Percentiles rank a stretch among this genome's conserved stretches.
Conservation (phyloP, 37 sponge, comb jelly and placozoan genomes). For the Beroe ovata region DNA sequence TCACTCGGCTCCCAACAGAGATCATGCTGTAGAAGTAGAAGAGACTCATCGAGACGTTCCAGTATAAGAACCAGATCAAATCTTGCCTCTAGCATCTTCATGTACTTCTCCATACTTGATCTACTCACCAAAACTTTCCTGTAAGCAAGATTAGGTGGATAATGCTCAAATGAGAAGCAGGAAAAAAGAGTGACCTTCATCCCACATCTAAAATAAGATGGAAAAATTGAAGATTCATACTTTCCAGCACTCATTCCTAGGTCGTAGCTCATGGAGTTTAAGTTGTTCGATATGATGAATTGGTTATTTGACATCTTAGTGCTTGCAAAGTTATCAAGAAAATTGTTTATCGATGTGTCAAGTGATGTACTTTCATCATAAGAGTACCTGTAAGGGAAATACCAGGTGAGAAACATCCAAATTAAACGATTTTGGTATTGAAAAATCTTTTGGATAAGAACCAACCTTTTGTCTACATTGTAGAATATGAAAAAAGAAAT, state of each 20-base stretch:
- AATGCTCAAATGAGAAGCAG: too few species aligned
- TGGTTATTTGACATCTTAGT: neutral
- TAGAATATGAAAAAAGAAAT: slow-evolving; percentile 43
- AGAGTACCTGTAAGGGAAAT: neutral
- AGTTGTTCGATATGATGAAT: slow-evolving; percentile 6
- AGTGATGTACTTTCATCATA: neutral
- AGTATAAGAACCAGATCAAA: neutral
- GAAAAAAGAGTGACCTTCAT: too few species aligned
- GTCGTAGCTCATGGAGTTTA: slow-evolving; percentile 11
- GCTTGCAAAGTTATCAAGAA: neutral
- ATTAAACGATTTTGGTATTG: too few species aligned
- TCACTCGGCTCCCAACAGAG: slow-evolving; percentile 1
- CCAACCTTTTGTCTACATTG: neutral
- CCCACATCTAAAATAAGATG: too few species aligned
- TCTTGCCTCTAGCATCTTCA: neutral
- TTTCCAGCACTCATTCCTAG: slow-evolving; percentile 23
- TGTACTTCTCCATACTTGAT: neutral
- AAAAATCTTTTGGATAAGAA: too few species aligned
- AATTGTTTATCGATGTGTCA: slow-evolving; percentile 3
- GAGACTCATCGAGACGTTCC: slow-evolving; percentile 25
- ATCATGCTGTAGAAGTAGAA: slow-evolving; percentile 4
- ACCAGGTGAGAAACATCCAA: too few species aligned
- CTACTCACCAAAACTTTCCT: neutral
- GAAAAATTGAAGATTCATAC: too few species aligned
- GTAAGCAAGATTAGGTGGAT: too few species aligned